Conservation (phyloP, 2,797 vertebrate genomes). For the Typhlichthys subterraneus region DNA sequence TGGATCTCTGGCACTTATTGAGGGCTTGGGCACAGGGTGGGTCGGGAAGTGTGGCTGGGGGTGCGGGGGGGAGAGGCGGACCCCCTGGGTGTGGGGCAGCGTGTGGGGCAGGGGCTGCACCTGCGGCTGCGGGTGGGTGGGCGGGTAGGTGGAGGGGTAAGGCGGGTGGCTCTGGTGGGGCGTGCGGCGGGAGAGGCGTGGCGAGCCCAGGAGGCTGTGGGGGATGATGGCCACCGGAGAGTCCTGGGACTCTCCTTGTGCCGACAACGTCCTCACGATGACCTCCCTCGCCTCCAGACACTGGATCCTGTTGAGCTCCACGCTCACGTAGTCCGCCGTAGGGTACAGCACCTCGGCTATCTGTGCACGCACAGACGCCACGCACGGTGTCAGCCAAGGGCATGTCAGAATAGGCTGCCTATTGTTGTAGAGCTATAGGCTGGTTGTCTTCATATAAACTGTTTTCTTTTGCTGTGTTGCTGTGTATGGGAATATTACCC, state of each 20-base stretch:
- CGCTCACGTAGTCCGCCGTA: conserved; percentile 81
- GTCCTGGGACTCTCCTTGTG: conserved; percentile 94
- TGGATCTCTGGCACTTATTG: conserved; percentile 89
- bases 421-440: neutral
- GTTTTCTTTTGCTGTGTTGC: too few species aligned
- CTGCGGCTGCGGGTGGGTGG: conserved; percentile 70
- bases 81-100: conserved; percentile 80
- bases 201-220: conserved; percentile 87
- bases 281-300: conserved; percentile 88
- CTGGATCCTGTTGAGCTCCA: conserved; percentile 88
- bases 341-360: conserved; percentile 93
- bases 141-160: conserved; percentile 82
- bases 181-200: conserved; percentile 73
- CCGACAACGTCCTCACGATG: conserved; percentile 91
- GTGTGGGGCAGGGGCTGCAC: conserved; percentile 74
- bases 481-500: neutral
- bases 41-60: conserved; percentile 79
- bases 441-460: too few species aligned
- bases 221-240: conserved; percentile 84
- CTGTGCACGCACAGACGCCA: conserved; percentile 64
- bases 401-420: conserved; percentile 16
- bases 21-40: conserved; percentile 85
- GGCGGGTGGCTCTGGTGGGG: conserved; percentile 68
- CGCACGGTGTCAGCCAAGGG: neutral
- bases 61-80: conserved; percentile 77